phyloP scores from a whole-genome alignment of 2,113 vertebrate species.

The Morone chrysops region DNA sequence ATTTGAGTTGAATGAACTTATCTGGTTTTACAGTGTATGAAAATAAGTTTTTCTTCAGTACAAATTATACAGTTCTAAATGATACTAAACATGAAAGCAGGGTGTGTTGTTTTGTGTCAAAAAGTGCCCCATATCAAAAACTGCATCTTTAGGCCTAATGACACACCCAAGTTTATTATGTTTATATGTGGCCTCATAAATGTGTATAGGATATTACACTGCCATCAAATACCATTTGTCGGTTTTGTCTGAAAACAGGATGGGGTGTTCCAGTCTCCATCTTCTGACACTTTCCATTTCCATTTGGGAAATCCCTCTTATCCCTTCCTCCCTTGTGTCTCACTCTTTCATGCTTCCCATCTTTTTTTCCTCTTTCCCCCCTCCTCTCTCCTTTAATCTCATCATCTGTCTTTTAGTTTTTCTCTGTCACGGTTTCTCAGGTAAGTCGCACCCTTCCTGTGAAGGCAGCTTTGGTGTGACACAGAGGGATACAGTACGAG shows the following conservation, averaged over 20 bases:
- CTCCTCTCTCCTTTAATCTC: constrained; percentile 43
- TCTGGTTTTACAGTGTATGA: neutral
- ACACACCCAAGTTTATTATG: neutral
- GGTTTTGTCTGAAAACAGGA: constrained; percentile 29
- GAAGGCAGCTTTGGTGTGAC: constrained; percentile 4
- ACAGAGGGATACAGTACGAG: constrained; percentile 7
- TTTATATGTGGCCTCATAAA: neutral
- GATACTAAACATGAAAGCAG: neutral
- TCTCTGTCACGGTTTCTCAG: constrained; percentile 28
- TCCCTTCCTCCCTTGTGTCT: constrained; percentile 14
- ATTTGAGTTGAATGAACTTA: no score
- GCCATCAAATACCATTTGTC: constrained; percentile 25
- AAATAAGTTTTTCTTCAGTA: neutral
- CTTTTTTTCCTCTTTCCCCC: neutral
- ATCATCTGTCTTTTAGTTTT: constrained; percentile 48
- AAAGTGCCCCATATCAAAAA: neutral
- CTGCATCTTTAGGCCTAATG: neutral
- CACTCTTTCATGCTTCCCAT: constrained; percentile 7
- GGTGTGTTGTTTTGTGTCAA: neutral
- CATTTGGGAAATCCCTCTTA: constrained; percentile 49
- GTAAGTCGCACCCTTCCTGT: constrained; percentile 11
- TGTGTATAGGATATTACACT: constrained; percentile 3
- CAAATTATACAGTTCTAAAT: neutral
- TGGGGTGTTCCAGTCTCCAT: constrained; percentile 10
- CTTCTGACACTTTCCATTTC: constrained; percentile 25